Evolutionary conservation across 2,113 vertebrate species (phyloP), one percentile per base, ranked within the genome.

Genomic region (Picathartes gymnocephalus): DNA sequence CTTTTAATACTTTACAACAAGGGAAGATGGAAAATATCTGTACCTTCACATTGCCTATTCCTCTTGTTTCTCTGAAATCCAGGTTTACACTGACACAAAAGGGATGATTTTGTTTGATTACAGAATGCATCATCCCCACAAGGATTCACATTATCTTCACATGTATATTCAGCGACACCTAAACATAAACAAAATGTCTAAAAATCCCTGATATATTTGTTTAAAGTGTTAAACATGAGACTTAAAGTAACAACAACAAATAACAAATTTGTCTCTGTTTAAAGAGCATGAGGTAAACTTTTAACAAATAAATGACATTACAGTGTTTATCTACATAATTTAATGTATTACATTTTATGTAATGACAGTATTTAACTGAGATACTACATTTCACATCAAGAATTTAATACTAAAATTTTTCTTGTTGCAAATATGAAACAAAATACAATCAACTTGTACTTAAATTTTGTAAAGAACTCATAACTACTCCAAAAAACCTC

Each of bases 71-170:
- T 99, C 95, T 98, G 98, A 98, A 99, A 99, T 87, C 99, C 99
- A 83, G 98, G 93, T 94, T 99, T 99, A 97, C 99, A 99, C 81
- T 98, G 99, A 94, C 99, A 99, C 91, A 99, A 95, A 39, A 98
- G 97, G 95, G 98, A 98, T 93, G 97, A 97, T 97, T 98, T 98
- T 77, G 99, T 99, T 96, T 99, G 98, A 98, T 99, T 99, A 96
- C 99, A 99, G 90, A 98, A 97, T 47, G 99, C 98, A 97, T 99
- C 99, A 89, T 99, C 99, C 90, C 99, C 99, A 96, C 99, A 99
- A 58, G 98, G 99, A 96, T 98, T 99, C 95, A 98, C 98, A 90
- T 98, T 98, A 97, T 98, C 98, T 86, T 98, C 98, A 94, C 99
- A 99, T 24, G 98, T 98, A 89, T 99, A 98, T 96, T 98, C 98